Evolutionary conservation across 2,113 vertebrate species (phyloP), one percentile per base, ranked within the genome.

Genomic region (Cebidichthys violaceus): DNA sequence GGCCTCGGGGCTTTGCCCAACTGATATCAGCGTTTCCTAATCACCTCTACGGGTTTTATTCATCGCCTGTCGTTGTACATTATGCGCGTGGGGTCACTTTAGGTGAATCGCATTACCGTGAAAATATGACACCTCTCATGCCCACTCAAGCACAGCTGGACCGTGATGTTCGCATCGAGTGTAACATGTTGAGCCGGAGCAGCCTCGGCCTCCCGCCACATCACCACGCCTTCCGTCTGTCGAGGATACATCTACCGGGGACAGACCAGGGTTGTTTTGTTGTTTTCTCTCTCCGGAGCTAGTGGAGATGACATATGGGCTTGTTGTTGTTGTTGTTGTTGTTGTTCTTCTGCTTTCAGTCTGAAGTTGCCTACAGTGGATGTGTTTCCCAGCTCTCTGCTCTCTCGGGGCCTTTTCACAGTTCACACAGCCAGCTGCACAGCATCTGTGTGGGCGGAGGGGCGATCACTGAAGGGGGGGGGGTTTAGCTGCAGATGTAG

Each of bases 401-500:
- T 79, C 72, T 87, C 88, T 6, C 79, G 59, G 87, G 88, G 72
- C 68, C 70, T 76, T 77, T 64, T 70, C 57, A n/a, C 69, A 39
- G 84, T 87, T 81, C 86, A 82, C 79, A 71, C 75, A 78, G 84
- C 71, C 86, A 91, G 79, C 84, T 92, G 91, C 64, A 27, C 75
- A 65, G 52, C 82, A 69, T 86, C 89, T 90, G 89, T 70, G 54
- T 35, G 66, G 83, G 74, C 35, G 37, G 45, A 37, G 62, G 59
- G 37, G 54, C 22, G n/a, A 59, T 55, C 22, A 60, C 35, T 61
- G 20, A 75, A 35, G 64, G 55, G 55, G 69, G 29, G 55, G 4
- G 15, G 66, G n/a, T 68, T 70, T 55, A 9, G 20, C 29, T 43
- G 68, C 54, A 64, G 52, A 66, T 86, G 65, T 67, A 14, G 20